These are phyloP conservation scores for Tromatobia lineatoria DNA, from an alignment of 2,888 invertebrate species.

Conservation along the genomic window DNA sequence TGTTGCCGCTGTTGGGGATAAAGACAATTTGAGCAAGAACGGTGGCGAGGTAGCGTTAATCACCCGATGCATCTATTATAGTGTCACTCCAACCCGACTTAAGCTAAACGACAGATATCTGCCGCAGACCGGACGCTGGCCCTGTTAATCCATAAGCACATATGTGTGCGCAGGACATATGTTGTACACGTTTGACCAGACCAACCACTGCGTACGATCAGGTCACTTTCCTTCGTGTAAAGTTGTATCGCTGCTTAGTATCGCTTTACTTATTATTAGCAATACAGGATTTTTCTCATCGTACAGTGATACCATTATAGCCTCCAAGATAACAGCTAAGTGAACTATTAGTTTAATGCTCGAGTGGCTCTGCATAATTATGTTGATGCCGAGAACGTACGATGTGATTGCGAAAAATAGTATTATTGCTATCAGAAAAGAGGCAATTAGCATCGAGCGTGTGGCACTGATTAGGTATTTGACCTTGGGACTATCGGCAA, in stretches of 20 bases:
- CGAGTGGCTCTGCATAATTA: neutral
- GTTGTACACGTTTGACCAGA: constrained; percentile 54
- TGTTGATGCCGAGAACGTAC: neutral
- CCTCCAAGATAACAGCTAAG: neutral
- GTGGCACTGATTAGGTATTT: neutral
- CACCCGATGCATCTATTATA: constrained; percentile 64
- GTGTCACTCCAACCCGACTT: constrained; percentile 57
- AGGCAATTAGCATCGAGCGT: neutral
- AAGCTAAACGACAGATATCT: constrained; percentile 39
- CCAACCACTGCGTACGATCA: neutral
- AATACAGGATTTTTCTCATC: constrained; percentile 18
- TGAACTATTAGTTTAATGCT: constrained; percentile 16
- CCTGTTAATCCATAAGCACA: constrained; percentile 1
- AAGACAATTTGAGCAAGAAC: constrained; percentile 54
- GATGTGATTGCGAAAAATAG: neutral
- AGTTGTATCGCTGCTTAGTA: constrained; percentile 43
- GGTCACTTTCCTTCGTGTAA: constrained; percentile 31
- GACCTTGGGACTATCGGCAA: too few species aligned
- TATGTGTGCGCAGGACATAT: constrained; percentile 36
- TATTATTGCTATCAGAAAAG: constrained; percentile 14
- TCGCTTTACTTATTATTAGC: constrained; percentile 53
- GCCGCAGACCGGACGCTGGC: constrained; percentile 35
- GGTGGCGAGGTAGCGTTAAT: constrained; percentile 56
- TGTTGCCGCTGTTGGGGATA: constrained; percentile 32
- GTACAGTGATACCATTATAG: constrained; percentile 24